These are phyloP conservation scores for Ophion costatus DNA, from an alignment of 2,888 invertebrate species.

Conservation along the genomic window DNA sequence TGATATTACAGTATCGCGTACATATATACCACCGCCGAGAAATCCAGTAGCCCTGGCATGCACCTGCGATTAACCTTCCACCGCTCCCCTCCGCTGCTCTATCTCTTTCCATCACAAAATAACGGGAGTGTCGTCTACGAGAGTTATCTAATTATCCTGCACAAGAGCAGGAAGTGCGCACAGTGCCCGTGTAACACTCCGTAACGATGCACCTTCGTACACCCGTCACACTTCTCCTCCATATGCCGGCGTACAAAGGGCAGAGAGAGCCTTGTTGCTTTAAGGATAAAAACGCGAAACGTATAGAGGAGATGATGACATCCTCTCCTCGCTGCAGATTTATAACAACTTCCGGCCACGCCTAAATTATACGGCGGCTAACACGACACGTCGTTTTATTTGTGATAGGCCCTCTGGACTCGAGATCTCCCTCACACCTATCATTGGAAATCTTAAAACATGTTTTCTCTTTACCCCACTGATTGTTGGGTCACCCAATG, in stretches of 20 bases:
- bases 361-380: background rate
- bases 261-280: background rate
- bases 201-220: constrained; percentile 35
- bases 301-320: background rate
- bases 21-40: constrained; percentile 37
- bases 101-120: constrained; percentile 57
- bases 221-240: constrained; percentile 16
- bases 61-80: constrained; percentile 56
- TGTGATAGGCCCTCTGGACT: background rate
- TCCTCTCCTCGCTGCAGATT: constrained; percentile 13
- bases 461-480: background rate
- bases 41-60: constrained; percentile 31
- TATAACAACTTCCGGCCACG: constrained; percentile 12
- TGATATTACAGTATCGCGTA: constrained; percentile 41
- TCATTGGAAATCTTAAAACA: background rate
- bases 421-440: background rate
- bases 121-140: constrained; percentile 62
- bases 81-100: constrained; percentile 35
- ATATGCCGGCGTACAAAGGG: background rate
- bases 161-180: constrained; percentile 30
- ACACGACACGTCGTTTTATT: background rate
- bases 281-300: background rate
- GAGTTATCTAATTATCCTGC: constrained; percentile 68
- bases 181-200: constrained; percentile 16
- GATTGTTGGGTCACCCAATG: background rate